Conservation (phyloP, 2,113 vertebrate species). For the Alexandromys fortis region DNA sequence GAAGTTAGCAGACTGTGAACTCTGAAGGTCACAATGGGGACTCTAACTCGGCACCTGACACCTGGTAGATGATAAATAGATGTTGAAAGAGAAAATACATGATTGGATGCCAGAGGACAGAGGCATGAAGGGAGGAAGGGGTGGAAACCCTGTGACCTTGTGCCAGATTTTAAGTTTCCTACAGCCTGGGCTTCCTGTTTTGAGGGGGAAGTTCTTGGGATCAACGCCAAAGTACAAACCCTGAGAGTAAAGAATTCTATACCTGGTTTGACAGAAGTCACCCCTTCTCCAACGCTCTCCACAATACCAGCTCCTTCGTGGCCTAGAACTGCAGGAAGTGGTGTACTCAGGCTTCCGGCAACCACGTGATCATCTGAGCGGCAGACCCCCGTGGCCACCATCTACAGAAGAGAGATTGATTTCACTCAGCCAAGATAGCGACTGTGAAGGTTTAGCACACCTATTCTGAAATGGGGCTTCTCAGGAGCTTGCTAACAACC, state of each 20-base stretch:
- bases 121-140: not conserved
- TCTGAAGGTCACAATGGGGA: not conserved
- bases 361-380: constrained; percentile 83
- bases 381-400: constrained; percentile 91
- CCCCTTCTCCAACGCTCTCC: constrained; percentile 91
- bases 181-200: not conserved
- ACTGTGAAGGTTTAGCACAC: not conserved
- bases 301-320: constrained; percentile 92
- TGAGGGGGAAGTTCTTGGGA: no score
- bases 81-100: not conserved
- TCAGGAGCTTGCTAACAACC: not conserved
- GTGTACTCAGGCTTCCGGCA: rapidly evolving
- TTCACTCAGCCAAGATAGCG: not conserved
- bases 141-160: not conserved
- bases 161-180: rapidly evolving
- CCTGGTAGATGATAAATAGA: not conserved
- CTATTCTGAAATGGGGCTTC: not conserved
- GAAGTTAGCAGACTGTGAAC: not conserved
- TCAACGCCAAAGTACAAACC: not conserved
- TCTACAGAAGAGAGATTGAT: constrained; percentile 79
- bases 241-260: not conserved
- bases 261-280: constrained; percentile 91
- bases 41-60: not conserved
- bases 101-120: no score
- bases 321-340: constrained; percentile 87